Base-by-base conservation (phyloP, 2,797 vertebrate genomes). In the Bufotes viridis region DNA sequence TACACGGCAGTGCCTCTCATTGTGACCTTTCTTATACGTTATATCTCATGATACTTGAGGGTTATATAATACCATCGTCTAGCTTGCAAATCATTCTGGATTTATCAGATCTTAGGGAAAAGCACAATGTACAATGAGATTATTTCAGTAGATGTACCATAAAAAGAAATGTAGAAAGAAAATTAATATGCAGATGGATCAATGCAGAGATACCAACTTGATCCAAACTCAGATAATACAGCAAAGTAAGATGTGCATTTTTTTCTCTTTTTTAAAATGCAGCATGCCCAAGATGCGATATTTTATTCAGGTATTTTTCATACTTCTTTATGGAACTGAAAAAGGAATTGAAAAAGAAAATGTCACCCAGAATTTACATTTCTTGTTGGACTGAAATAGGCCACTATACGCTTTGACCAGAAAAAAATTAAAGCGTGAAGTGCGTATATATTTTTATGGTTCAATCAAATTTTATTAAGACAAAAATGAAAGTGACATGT, bases 11-110 rank as follows among this genome's bases (percentile, higher is more conserved):
- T 17, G 70, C 82, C 22, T 84, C 70, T 84, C 57, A 76, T 85
- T 49, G 57, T 85, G 83, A 85, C 84, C 84, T 85, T 85, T 85
- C n/a, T 51, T 65, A 49, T 78, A 78, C 34, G 12, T 70, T 20
- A 63, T 76, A 85, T 26, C 29, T 85, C 74, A 85, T 63, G 29
- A 75, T 78, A 65, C 74, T 60, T 65, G 51, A 75, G 42, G 84
- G 84, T 85, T 85, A 85, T 78, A 78, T 65, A 63, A 63, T 63
- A 53, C 42, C 58, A 78, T 65, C 15, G 61, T 78, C 74, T 26
- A 55, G 72, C 58, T 65, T 67, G 74, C 57, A 85, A 78, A 85
- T 78, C 84, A 63, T 85, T 78, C n/a, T 18, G 34, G 72, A 85
- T 78, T 85, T 78, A 85, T 85, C 84, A 78, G 72, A 78, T 75